Percentiles rank a stretch among this genome's conserved stretches.
Conservation (phyloP, 2,113 vertebrate species). For the Paratilapia polleni region DNA sequence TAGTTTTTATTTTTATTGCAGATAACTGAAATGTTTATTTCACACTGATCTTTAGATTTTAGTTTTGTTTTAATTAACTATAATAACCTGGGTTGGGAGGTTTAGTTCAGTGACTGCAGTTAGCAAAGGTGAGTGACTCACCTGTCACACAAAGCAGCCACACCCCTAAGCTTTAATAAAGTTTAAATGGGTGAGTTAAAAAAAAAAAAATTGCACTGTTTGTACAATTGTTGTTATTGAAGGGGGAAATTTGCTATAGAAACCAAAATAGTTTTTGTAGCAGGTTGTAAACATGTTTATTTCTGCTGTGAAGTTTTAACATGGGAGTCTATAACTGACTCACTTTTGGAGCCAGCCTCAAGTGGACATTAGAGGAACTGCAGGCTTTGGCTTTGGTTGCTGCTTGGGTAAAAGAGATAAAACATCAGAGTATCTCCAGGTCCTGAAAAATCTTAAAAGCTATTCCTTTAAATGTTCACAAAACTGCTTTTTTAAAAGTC, state of each 20-base stretch:
- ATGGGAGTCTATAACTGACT: neutral
- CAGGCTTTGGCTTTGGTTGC: neutral
- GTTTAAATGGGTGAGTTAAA: neutral
- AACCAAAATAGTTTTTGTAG: neutral
- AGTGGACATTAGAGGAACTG: no score
- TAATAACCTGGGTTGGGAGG: neutral
- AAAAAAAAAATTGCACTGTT: neutral
- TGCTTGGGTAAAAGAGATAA: neutral
- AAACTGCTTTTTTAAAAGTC: neutral
- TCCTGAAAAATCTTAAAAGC: neutral
- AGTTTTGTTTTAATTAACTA: neutral
- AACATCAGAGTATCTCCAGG: neutral
- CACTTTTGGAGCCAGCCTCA: no score
- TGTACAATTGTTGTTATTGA: neutral
- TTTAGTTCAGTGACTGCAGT: neutral
- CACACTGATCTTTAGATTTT: neutral
- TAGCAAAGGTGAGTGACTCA: neutral
- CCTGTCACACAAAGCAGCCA: neutral
- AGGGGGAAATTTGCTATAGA: accelerated
- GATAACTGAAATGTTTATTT: neutral
- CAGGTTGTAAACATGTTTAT: no score
- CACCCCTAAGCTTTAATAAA: neutral
- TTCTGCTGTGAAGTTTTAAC: neutral
- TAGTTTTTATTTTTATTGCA: no score
- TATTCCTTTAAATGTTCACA: neutral